phyloP scores from a whole-genome alignment of 2,113 vertebrate genomes.

The Atrichornis clamosus region DNA sequence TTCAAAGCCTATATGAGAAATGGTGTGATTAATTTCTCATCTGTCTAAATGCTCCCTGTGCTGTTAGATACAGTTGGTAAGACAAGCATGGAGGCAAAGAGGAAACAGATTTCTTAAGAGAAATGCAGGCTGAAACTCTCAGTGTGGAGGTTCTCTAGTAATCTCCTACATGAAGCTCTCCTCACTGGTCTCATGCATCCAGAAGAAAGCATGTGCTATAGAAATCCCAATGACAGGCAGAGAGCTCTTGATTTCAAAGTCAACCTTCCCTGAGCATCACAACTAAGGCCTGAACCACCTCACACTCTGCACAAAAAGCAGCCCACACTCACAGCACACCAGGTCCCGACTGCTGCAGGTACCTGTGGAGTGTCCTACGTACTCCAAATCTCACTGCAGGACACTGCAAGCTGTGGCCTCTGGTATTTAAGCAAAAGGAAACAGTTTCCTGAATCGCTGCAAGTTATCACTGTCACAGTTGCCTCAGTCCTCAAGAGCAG shows the following conservation, averaged over 20 bases:
- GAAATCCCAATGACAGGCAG: background rate
- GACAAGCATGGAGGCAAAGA: background rate
- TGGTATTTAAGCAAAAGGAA: background rate
- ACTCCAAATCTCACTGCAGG: background rate
- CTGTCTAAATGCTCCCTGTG: background rate
- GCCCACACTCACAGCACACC: background rate
- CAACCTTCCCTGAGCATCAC: background rate
- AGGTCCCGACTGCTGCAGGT: rapidly evolving
- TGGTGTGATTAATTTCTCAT: background rate
- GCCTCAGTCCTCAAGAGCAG: background rate
- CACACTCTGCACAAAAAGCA: background rate
- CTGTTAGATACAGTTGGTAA: background rate
- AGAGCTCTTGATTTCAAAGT: background rate
- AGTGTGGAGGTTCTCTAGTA: background rate
- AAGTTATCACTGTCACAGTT: background rate
- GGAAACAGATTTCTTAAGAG: background rate
- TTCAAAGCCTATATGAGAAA: background rate
- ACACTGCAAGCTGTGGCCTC: background rate
- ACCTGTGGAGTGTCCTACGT: rapidly evolving
- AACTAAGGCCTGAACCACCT: background rate
- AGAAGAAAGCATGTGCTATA: background rate
- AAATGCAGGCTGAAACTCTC: background rate
- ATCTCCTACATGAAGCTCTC: background rate
- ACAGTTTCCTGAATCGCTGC: background rate
- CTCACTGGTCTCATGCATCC: background rate